Conservation (phyloP, 2,797 vertebrate species). For the Strix occidentalis region DNA sequence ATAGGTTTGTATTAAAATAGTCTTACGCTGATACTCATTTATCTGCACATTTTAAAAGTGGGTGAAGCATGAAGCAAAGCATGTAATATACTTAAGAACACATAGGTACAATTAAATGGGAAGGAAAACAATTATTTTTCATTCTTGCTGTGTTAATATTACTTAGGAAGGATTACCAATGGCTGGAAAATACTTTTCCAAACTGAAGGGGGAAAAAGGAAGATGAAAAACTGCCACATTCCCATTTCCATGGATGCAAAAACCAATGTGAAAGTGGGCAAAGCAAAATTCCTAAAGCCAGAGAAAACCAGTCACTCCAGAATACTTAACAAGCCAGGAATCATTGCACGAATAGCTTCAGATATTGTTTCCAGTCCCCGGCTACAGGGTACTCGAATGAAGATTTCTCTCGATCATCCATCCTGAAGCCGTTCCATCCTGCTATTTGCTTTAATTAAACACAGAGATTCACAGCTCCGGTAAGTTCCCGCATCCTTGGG, state of each 20-base stretch:
- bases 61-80: constrained; percentile 18
- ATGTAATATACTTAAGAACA: constrained; percentile 40
- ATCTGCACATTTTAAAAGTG: constrained; percentile 2
- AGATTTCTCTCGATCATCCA: background rate
- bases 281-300: background rate
- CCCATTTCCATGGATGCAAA: background rate
- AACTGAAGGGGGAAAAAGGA: background rate
- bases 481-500: background rate
- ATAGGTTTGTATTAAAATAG: background rate
- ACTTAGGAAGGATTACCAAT: background rate
- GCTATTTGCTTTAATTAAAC: background rate
- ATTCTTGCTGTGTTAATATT: background rate
- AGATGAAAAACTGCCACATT: background rate
- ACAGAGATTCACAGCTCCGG: background rate
- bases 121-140: constrained; percentile 25
- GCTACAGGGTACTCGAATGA: background rate
- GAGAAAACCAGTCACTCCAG: background rate
- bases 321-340: constrained; percentile 1
- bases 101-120: constrained; percentile 19
- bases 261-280: background rate
- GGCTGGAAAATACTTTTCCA: background rate
- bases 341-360: background rate
- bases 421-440: background rate
- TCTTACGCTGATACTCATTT: background rate
- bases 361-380: background rate